Evolutionary conservation across 2,888 invertebrate species (phyloP), one percentile per base, ranked within the genome.

Genomic region (Blastobasis adustella): DNA sequence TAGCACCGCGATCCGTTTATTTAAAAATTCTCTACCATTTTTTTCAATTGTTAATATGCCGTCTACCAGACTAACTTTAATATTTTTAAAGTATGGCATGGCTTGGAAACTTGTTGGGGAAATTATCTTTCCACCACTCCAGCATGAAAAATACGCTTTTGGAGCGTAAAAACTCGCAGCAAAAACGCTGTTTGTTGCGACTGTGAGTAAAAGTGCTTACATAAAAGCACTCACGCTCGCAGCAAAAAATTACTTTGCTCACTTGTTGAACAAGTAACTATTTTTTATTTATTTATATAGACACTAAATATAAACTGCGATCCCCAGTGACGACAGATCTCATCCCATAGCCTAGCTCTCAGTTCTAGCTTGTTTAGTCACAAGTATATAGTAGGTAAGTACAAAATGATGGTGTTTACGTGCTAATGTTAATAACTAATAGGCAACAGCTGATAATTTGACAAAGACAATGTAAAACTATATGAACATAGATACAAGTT

Each of bases 1-100:
- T 62, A 67, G 65, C 67, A 65, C 62, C 67, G 57, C 49, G 54
- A 52, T 23, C 23, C 23, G 3, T 23, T 23, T 2, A 23, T 23
- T 23, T 23, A 23, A 23, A 23, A 23, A 3, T 23, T 23, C 23
- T 23, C 1, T 23, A 23, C 23, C 1, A 23, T 23, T 23, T 23
- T 23, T 23, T 23, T 23, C n/a, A 23, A 23, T 23, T 23, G n/a
- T 23, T 23, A 3, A 23, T 23, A 23, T 23, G 23, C 63, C 54
- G n/a, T 47, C 37, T 37, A 23, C 39, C 45, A 53, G 23, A 23
- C 3, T 23, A 23, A 23, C 23, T 23, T 23, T 23, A 23, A 23
- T 23, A 23, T 23, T 23, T 23, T 23, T 23, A 23, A n/a, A 23
- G 23, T 23, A 23, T 23, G 23, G 23, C 23, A 23, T 23, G 23